Base-by-base conservation (phyloP, 2,113 vertebrate species). In the Steatornis caripensis region DNA sequence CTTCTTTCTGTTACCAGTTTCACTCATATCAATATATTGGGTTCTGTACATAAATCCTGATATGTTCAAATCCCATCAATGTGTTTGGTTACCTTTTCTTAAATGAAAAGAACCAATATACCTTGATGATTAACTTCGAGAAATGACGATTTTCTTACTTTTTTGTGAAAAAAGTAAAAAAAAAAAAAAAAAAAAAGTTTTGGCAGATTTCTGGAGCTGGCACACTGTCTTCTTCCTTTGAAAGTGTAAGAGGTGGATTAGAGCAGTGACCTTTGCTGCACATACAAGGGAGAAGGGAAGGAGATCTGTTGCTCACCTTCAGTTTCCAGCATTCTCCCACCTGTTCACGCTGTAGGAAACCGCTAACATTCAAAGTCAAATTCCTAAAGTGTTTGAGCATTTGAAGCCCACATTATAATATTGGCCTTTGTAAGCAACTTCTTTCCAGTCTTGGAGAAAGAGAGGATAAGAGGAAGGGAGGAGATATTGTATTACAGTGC, bases 251-350 rank as follows among this genome's bases (percentile, higher is more conserved):
- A 76, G 53, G 12, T 43, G 29, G 77, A 34, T 79, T 37, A 53
- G 54, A 82, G 36, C 32, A 79, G 74, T 77, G 89, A 97, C 91
- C 92, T 97, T 87, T 94, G 20, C 26, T 72, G 74, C 53, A 72
- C 0, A 2, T 89, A 49, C 77, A 79, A 76, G 45, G 37, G 41
- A 94, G 87, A 92, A 84, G n/a, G n/a, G 84, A 95, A 96, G 92
- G 74, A 94, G 90, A 91, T 75, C 41, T 95, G 61, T 94, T 97
- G 91, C 81, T 97, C 58, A 62, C 74, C 81, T 94, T 95, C 10
- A 7, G 70, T 85, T 95, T 96, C 96, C 95, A 96, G 58, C 84
- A 70, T 95, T 93, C 48, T 92, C 69, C 81, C 94, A 95, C 87
- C 91, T 96, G 92, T 69, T 97, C 94, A 70, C 45, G 0, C 91